phyloP scores from a whole-genome alignment of 2,113 vertebrate species.

The Nyctereutes procyonoides region DNA sequence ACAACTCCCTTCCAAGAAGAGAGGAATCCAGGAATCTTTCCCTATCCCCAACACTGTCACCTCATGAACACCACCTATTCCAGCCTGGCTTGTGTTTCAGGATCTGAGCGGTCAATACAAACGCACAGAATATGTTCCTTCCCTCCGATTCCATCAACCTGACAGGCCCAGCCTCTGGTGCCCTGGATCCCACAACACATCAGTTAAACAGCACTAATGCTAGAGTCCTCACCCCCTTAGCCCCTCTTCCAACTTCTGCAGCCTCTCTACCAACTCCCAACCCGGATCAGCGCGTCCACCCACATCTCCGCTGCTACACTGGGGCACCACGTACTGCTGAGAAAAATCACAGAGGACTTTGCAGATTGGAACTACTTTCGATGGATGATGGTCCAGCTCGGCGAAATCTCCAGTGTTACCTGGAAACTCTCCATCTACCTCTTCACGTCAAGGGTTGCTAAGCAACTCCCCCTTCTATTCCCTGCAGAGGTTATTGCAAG shows the following conservation, averaged over 20 bases:
- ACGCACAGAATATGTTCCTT: neutral
- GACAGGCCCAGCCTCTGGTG: neutral
- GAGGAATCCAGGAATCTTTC: neutral
- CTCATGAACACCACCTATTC: neutral
- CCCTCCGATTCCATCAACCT: neutral
- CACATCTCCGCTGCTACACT: neutral
- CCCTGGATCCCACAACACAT: fast-evolving
- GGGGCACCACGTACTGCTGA: neutral
- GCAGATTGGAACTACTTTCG: neutral
- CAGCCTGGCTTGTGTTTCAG: neutral
- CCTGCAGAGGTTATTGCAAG: neutral
- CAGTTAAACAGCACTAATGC: neutral
- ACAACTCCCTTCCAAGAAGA: neutral
- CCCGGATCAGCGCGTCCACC: neutral
- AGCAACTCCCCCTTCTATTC: neutral
- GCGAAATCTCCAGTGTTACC: no score
- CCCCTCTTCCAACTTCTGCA: neutral
- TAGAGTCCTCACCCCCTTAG: neutral
- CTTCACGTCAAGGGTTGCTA: neutral
- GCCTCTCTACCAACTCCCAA: neutral
- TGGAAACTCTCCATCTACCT: neutral
- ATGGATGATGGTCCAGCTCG: neutral
- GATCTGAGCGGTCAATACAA: neutral
- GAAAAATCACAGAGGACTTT: neutral
- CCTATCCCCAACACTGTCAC: neutral